phyloP scores from a whole-genome alignment of 2,113 vertebrate species.

The Spermophilus dauricus region DNA sequence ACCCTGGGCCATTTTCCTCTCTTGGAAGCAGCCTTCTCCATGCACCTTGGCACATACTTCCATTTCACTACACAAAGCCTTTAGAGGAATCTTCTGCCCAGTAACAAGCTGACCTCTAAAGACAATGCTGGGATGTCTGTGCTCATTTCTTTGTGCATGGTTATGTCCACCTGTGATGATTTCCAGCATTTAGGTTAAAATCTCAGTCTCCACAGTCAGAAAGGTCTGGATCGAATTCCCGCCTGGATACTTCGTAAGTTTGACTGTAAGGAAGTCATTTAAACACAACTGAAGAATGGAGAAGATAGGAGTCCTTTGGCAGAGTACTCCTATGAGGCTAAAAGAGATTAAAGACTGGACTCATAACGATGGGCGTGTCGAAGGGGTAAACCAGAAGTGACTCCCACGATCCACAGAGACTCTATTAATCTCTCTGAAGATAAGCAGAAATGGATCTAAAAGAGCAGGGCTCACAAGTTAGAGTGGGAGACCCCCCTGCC shows the following conservation, averaged over 20 bases:
- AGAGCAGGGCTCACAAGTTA: accelerated
- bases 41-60: too few relatives aligned
- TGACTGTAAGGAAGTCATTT: background rate
- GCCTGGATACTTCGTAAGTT: too few relatives aligned
- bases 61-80: too few relatives aligned
- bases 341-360: background rate
- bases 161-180: background rate
- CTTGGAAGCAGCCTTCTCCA: too few relatives aligned
- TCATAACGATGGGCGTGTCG: background rate
- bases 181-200: background rate
- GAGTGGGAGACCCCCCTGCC: accelerated
- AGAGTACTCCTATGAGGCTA: background rate
- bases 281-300: background rate
- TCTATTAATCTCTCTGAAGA: background rate
- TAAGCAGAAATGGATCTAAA: background rate
- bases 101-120: background rate
- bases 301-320: background rate
- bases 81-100: too few relatives aligned
- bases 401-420: accelerated
- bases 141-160: background rate
- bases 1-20: too few relatives aligned
- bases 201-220: background rate
- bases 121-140: accelerated
- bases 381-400: background rate
- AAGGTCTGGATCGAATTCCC: background rate